phyloP scores from a whole-genome alignment of 1,140 invertebrate species.

The Reticulitermes speratus region DNA sequence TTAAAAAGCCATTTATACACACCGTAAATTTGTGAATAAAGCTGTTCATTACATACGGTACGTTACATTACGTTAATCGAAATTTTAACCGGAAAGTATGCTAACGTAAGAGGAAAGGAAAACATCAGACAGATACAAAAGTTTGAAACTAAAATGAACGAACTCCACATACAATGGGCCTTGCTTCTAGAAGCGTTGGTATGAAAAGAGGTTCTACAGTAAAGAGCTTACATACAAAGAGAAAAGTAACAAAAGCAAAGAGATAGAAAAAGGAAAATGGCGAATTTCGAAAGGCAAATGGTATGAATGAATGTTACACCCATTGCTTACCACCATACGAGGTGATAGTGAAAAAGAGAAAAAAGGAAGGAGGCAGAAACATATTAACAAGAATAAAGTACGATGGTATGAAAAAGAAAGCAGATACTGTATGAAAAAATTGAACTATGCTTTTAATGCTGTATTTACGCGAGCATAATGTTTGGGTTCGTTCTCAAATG shows the following conservation, averaged over 20 bases:
- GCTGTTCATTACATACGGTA: background rate
- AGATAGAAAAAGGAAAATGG: background rate
- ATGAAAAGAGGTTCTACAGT: slow-evolving; percentile 5
- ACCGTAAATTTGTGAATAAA: too few species aligned
- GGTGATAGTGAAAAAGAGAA: background rate
- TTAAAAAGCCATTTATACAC: too few species aligned
- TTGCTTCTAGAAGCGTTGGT: background rate
- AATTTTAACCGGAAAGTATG: background rate
- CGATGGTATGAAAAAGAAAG: background rate
- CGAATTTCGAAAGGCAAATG: slow-evolving; percentile 1
- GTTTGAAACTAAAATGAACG: slow-evolving; percentile 1
- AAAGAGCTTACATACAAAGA: slow-evolving; percentile 19
- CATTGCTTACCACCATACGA: background rate
- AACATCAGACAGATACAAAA: background rate
- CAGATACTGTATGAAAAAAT: background rate
- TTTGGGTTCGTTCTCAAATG: too few species aligned
- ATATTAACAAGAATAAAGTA: background rate
- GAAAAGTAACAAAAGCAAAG: slow-evolving; percentile 1
- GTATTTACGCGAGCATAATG: background rate
- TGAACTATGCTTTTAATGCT: background rate
- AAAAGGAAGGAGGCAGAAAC: background rate
- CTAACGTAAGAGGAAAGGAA: background rate
- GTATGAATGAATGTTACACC: background rate
- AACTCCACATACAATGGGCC: background rate
- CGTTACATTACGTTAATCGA: background rate